Base-by-base conservation (phyloP, 2,113 vertebrate genomes). In the Misgurnus mizolepis region DNA sequence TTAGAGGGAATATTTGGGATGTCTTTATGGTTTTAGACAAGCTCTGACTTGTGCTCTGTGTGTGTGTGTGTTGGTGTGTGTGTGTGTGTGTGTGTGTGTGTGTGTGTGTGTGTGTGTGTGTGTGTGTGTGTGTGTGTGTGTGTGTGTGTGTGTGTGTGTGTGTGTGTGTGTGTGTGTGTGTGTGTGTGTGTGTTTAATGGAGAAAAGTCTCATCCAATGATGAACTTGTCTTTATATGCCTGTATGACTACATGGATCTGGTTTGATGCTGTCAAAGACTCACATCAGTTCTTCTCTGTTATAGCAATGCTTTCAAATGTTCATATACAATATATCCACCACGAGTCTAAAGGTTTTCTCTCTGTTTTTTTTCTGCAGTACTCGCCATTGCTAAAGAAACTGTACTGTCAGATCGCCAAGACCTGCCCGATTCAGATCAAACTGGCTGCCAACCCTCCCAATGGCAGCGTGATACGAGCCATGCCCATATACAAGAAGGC, bases 401-500 rank as follows among this genome's bases (percentile, higher is more conserved):
- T 99, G 61, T 99, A 99, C 93, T 99, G 98, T 87, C 98, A 99
- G 86, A 99, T 99, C 0, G 97, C 98, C 67, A 99, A 99, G 88
- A 99, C 98, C 0, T 99, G 98, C 4, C 98, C 98, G 50, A 98
- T 99, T 91, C 98, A 99, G 92, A 93, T 98, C 92, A 98, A 98
- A 86, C 93, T 99, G 78, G 93, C 95, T 34, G 90, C 92, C 0
- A 90, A 92, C 0, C 96, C 98, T 0, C 97, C 98, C 0, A 96
- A 95, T 0, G 97, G 96, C 86, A 96, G 96, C 43, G 92, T 95
- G 80, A 90, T 99, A 88, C 92, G 97, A 27, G 97, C 97, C 86
- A 98, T 99, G 98, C 97, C 98, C 0, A 90, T 99, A 84, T 99
- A 98, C 92, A 99, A 99, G 89, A 99, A 99, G 89, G 97, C 98